Base-by-base conservation (phyloP, 2,888 invertebrate genomes). In the Nemotelus pantherinus region DNA sequence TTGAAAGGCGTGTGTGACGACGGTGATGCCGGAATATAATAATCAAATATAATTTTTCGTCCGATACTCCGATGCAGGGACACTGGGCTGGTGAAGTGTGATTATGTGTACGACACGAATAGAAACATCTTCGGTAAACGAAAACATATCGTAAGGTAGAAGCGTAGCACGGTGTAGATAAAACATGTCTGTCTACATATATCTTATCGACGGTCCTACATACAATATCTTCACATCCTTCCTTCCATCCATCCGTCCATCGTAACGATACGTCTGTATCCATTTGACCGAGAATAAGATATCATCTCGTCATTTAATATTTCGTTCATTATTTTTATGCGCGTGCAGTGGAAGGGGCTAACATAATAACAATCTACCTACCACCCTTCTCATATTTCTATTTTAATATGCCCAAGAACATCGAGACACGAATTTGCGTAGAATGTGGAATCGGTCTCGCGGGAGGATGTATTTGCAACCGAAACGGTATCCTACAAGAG, bases 251-350 rank as follows among this genome's bases (percentile, higher is more conserved):
- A 53, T 7, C 57, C 25, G 39, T 47, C 10, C 48, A 7, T 10
- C n/a, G 67, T 48, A 67, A 67, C 39, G 67, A 67, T 50, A 41
- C n/a, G n/a, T 64, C 50, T 67, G 67, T 74, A 74, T 76, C 60
- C 70, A 76, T 74, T 80, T 78, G 77, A 77, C 78, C 78, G 57
- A 80, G 77, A 79, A 79, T 79, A 78, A 80, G 80, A 80, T 80
- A 78, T 77, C 77, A 80, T 80, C 78, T 77, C 78, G 77, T 78
- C 78, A 78, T 80, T 78, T 80, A 80, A 80, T 80, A 80, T 80
- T 78, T 78, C 76, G 78, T 80, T 80, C 78, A 80, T 80, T 80
- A 80, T 80, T 78, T 80, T 80, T 80, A 78, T 77, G 78, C 53
- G 67, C 25, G 25, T 60, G 47, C 72, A 44, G 75, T 43, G 48